A percentile compares a stretch with the other conserved stretches of the same genome.
Conservation (phyloP, 2,888 invertebrate species). For the Drosophila nr. fundita region DNA sequence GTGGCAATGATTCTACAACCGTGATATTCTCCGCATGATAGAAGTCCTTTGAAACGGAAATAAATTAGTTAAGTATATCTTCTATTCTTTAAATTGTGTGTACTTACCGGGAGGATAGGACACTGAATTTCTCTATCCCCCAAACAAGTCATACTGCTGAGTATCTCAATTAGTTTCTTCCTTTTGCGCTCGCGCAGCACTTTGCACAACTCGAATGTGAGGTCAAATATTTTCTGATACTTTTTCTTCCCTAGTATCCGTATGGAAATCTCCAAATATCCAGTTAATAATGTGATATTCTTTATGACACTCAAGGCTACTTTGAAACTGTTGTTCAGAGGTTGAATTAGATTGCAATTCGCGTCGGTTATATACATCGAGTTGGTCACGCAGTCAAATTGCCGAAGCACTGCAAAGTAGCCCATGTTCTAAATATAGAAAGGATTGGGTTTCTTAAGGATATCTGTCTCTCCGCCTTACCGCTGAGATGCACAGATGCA, state of each 20-base stretch:
- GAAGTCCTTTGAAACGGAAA: constrained; percentile 29
- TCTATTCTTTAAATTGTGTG: too few relatives aligned
- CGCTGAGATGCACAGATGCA: constrained; percentile 19
- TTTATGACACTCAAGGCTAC: constrained; percentile 30
- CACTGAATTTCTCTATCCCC: constrained; percentile 36
- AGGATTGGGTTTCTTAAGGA: background rate
- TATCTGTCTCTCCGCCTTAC: constrained; percentile 16
- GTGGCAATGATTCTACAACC: constrained; percentile 44
- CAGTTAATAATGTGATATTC: constrained; percentile 25
- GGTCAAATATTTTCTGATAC: constrained; percentile 48
- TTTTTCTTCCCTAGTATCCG: constrained; percentile 28
- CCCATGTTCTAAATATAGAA: constrained; percentile 34
- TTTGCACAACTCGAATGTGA: constrained; percentile 64
- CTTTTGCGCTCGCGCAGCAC: constrained; percentile 45
- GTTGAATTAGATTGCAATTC: constrained; percentile 37
- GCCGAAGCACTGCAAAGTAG: constrained; percentile 44
- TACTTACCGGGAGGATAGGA: constrained; percentile 51
- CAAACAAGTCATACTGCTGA: constrained; percentile 33
- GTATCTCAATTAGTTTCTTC: constrained; percentile 44
- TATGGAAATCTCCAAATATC: constrained; percentile 45
- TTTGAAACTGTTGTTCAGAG: constrained; percentile 43
- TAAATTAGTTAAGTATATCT: background rate
- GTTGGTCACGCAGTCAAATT: constrained; percentile 55
- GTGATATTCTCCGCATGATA: constrained; percentile 53
- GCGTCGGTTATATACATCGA: constrained; percentile 34